Evolutionary conservation across 1,140 invertebrate genomes (phyloP), one percentile per base, ranked within the genome.

Genomic region (Eufriesea mexicana): DNA sequence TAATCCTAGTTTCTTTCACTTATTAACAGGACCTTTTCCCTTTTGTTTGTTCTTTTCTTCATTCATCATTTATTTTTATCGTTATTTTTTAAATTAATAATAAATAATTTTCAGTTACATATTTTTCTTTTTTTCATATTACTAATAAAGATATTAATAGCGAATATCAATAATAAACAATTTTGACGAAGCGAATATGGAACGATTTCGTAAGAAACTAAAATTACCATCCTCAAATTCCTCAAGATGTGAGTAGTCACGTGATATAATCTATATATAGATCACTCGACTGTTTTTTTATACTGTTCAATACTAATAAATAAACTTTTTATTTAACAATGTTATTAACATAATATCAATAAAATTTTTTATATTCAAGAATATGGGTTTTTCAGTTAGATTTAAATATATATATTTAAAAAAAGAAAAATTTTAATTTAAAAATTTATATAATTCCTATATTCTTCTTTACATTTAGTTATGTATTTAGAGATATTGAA

Each of bases 171-270:
- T 20, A 20, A 18, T 2, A 18, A 49, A 18, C 16, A 57, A 47
- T 23, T 25, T 57, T 14, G 12, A 47, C 12, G 25, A 57, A 70
- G 25, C 66, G n/a, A 47, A 35, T 66, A 35, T 42, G 28, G 6
- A 51, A 51, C 42, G 42, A 18, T 47, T 49, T n/a, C 18, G 54
- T 25, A 35, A 75, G 88, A 92, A 91, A 92, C 92, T 93, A 93
- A 93, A 92, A 91, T 93, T 93, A 93, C 89, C 89, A 84, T 83
- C 88, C 86, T 83, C 64, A 89, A 90, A 91, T 92, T 84, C 74
- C 86, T 87, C 79, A 78, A 86, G 88, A 86, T 12, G 51, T 54
- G 49, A 61, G 66, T 20, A 42, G 28, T 67, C 75, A 77, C 75
- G 75, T 77, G 75, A 35, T 23, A 9, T 51, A 18, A 45, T 67